These are phyloP conservation scores for Tromatobia lineatoria DNA, from an alignment of 2,888 invertebrate species.

Conservation along the genomic window DNA sequence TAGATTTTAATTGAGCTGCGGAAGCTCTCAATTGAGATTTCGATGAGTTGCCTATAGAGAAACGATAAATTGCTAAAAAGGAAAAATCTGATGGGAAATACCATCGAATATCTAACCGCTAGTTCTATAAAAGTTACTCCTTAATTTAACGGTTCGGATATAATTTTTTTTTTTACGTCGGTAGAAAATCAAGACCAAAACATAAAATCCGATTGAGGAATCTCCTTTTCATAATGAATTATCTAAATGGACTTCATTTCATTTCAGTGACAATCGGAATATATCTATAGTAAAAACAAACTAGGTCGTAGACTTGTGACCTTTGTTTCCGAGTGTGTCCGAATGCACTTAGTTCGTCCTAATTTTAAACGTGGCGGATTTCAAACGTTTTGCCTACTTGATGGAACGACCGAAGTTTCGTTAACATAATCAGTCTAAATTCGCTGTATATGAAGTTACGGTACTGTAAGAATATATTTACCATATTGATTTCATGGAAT, in stretches of 20 bases:
- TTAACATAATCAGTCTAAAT: too few relatives aligned
- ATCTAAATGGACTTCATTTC: not conserved
- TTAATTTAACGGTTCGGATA: not conserved
- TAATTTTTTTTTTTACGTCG: not conserved
- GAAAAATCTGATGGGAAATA: slow-evolving; percentile 36
- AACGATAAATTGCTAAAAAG: slow-evolving; percentile 61
- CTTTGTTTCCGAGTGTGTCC: too few relatives aligned
- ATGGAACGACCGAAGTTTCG: too few relatives aligned
- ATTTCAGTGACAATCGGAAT: not conserved
- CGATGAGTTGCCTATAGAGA: slow-evolving; percentile 67
- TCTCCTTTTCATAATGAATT: not conserved
- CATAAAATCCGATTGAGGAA: not conserved
- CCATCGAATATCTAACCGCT: slow-evolving; percentile 21
- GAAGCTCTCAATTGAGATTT: slow-evolving; percentile 69
- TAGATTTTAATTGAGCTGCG: slow-evolving; percentile 70
- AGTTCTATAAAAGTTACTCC: not conserved
- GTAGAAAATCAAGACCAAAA: not conserved
- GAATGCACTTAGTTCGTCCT: too few relatives aligned
- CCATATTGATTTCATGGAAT: too few relatives aligned
- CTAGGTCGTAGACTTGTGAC: too few relatives aligned
- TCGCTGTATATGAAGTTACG: too few relatives aligned
- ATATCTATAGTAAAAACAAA: too few relatives aligned
- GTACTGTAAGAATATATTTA: too few relatives aligned
- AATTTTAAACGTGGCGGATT: too few relatives aligned
- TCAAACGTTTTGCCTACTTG: too few relatives aligned